Evolutionary conservation across 2,888 invertebrate genomes (phyloP).

Genomic region (Sinelater perroti): DNA sequence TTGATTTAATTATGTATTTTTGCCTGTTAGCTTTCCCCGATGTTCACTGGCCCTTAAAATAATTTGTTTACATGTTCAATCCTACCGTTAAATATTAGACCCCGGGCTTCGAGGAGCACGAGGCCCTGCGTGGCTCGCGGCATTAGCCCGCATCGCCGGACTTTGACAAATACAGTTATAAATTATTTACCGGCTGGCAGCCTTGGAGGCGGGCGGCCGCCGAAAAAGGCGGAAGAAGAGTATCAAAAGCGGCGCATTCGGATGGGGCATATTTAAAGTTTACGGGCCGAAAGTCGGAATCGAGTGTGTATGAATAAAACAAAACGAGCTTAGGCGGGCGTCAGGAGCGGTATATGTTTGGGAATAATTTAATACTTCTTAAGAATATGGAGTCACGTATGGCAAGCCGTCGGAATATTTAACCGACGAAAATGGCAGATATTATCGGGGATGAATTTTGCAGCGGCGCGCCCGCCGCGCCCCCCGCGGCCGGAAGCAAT

Average conservation of each 20-base stretch:
- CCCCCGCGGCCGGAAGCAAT: conserved; percentile 29
- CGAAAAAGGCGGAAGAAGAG: too few species aligned
- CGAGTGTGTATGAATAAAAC: conserved; percentile 59
- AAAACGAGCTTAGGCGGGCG: conserved; percentile 56
- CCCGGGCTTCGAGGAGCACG: too few species aligned
- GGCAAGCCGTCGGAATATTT: conserved; percentile 54
- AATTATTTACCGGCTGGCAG: too few species aligned
- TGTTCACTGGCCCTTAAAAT: too few species aligned
- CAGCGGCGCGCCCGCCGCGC: conserved; percentile 20
- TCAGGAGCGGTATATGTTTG: conserved; percentile 52
- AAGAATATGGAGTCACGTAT: conserved; percentile 58
- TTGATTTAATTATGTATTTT: too few species aligned
- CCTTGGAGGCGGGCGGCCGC: too few species aligned
- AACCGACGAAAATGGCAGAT: conserved; percentile 46
- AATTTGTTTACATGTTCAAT: too few species aligned
- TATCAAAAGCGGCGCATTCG: conserved; percentile 33
- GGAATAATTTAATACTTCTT: conserved; percentile 59
- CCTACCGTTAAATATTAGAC: too few species aligned
- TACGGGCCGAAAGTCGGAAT: conserved; percentile 55
- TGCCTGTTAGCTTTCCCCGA: too few species aligned
- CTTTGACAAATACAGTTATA: too few species aligned
- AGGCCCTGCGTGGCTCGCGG: too few species aligned
- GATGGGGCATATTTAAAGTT: conserved; percentile 46
- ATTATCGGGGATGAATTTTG: conserved; percentile 39
- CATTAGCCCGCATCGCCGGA: too few species aligned